Base-by-base conservation (phyloP, 2,797 vertebrate genomes). In the Glossophaga mutica region DNA sequence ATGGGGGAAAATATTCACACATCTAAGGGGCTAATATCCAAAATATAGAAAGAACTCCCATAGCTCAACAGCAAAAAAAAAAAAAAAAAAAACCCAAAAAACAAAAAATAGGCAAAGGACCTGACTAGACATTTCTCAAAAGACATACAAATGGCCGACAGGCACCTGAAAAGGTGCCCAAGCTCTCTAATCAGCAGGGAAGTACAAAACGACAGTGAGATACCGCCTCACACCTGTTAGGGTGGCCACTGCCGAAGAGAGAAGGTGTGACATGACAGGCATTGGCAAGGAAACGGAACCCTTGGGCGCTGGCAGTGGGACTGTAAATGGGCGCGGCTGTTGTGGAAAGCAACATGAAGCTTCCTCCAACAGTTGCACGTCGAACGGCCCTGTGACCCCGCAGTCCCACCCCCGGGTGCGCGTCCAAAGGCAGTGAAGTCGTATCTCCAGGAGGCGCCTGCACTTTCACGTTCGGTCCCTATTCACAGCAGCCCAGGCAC, bases 331-430 rank as follows among this genome's bases (percentile, higher is more conserved):
- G 65, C 5, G 24, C 29, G 44, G 50, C 65, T 32, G 22, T n/a
- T 6, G 2, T 0, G 2, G 50, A 37, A 29, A 37, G 21, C 22
- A 0, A 24, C 19, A 3, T 3, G 52, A 42, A 9, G 32, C 5
- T 14, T 34, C 77, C 65, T 73, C 52, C 34, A 55, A 50, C 18
- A 55, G 24, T 26, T n/a, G 26, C 57, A 46, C 46, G 3, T 1
- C 22, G 18, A 57, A 44, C 16, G 32, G 22, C 32, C 50, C 3
- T 4, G 9, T 1, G 24, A 22, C 8, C 78, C 5, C 4, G n/a
- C 42, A 29, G 14, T 59, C 65, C 32, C 3, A 16, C 39, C 37
- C 48, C 67, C 29, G 11, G 39, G 67, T 29, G 14, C 29, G 9
- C 37, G 22, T 22, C 50, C 65, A 34, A 37, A 57, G 15, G 67